Evolutionary conservation across 2,797 vertebrate genomes (phyloP), one percentile per base, ranked within the genome.

Genomic region (Hypotaenidia okinawae): DNA sequence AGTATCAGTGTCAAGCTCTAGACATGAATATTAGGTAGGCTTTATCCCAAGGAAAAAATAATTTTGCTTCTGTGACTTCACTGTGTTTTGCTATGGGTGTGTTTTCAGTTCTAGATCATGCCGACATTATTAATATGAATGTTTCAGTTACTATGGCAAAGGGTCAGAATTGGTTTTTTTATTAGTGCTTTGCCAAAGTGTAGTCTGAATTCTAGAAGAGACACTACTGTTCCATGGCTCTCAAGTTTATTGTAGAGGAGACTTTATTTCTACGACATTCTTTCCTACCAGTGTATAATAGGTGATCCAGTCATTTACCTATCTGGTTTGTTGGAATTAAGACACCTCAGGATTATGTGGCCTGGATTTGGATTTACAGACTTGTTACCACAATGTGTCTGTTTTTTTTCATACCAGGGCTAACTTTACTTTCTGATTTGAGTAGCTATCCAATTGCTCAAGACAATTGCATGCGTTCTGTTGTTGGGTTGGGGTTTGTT

Each of bases 381-480:
- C 49, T 94, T 76, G 95, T 97, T 96, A 85, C 89, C 55, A 87
- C 22, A 43, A 11, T 77, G 39, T 82, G 69, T 62, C 76, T 83
- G 49, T 35, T 35, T 62, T 73, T 28, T 74, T 87, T 92, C 87
- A 76, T 85, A 93, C 72, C 84, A 93, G 89, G 68, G 79, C 72
- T 97, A 96, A 93, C 95, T 96, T 96, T 89, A 43, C 58, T 69
- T 72, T 93, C 58, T 90, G 93, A 97, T 97, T 97, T 94, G 93
- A 96, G 90, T 76, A 41, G 21, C 66, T 95, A 54, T 75, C 59
- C 78, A 72, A 13, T 78, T 70, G 95, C 94, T 97, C 95, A 62
- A 63, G 78, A 92, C 95, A 66, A 94, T 83, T 96, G 79, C 73
- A 72, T 58, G n/a, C 96, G 72, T 85, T 96, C 95, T 78, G 58